Evolutionary conservation across 2,888 invertebrate species (phyloP), one percentile per base, ranked within the genome.

Genomic region (Drosophila helvetica): DNA sequence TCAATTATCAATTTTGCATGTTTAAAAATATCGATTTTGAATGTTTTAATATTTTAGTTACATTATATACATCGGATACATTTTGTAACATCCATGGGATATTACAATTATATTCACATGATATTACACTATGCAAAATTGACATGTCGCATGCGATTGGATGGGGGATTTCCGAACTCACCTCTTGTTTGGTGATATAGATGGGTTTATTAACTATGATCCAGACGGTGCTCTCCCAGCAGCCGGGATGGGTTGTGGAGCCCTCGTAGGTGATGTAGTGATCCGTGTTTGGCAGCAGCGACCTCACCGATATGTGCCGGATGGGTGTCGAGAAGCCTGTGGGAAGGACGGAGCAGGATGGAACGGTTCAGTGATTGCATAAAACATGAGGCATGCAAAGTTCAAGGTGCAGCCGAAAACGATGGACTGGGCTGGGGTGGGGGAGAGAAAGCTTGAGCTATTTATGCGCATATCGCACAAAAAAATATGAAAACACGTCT

Each of bases 171-270:
- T 15, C 15, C 10, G 30, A 12, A 56, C 75, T 84, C 93, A 98
- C 98, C 96, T 99, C 98, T 92, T 97, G 96, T 90, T 96, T 96
- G 80, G 98, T 97, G 91, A 99, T 97, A 94, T 98, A 98, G 91
- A 99, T 97, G 75, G 99, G 99, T 92, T 98, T 98, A 93, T 99
- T 99, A 92, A 98, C 95, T 89, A 99, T 97, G 90, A 99, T 95
- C 99, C 99, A 99, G 68, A 98, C 98, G 45, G 98, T 98, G n/a
- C 99, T 99, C 93, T 99, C 99, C 96, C 98, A 98, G 93, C 99
- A 99, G 55, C 98, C 98, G 9, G 99, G 99, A 93, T 98, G 98
- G 62, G 99, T 99, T 82, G 98, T 96, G 79, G 98, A 98, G 25
- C 99, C 99, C 91, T 99, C 98, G 92, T 99, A 99, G 33, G 99